Conservation (phyloP, 2,888 invertebrate species). For the Escarpia spicata region DNA sequence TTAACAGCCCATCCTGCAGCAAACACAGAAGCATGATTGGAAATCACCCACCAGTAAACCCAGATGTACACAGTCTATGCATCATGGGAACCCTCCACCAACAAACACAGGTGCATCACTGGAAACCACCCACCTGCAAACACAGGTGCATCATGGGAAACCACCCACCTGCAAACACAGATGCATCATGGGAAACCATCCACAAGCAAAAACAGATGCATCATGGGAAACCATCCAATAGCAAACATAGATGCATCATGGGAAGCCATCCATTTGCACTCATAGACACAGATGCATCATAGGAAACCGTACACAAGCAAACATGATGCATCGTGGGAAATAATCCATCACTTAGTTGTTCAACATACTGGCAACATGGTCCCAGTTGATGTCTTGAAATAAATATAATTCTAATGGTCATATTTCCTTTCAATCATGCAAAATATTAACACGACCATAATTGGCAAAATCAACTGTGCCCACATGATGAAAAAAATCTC, state of each 20-base stretch:
- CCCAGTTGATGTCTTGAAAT: too few species aligned
- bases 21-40: not conserved
- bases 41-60: not conserved
- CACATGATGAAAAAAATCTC: not conserved
- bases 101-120: not conserved
- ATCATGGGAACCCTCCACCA: slow-evolving; percentile 1
- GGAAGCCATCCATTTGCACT: not conserved
- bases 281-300: not conserved
- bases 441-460: too few species aligned
- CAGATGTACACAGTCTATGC: too few species aligned
- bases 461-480: too few species aligned
- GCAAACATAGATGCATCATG: not conserved
- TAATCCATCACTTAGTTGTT: too few species aligned
- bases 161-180: not conserved
- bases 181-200: not conserved
- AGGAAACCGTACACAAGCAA: too few species aligned
- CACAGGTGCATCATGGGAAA: not conserved
- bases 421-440: too few species aligned
- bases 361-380: too few species aligned
- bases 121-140: not conserved
- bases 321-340: too few species aligned
- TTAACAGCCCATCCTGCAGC: slow-evolving; percentile 20
- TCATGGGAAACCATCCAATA: not conserved
- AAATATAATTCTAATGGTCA: too few species aligned
- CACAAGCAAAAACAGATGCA: not conserved